Percentiles rank a stretch among this genome's conserved stretches.
These are phyloP conservation scores for Cyanocitta stelleri DNA, from an alignment of 2,113 vertebrate species.

Conservation along the genomic window DNA sequence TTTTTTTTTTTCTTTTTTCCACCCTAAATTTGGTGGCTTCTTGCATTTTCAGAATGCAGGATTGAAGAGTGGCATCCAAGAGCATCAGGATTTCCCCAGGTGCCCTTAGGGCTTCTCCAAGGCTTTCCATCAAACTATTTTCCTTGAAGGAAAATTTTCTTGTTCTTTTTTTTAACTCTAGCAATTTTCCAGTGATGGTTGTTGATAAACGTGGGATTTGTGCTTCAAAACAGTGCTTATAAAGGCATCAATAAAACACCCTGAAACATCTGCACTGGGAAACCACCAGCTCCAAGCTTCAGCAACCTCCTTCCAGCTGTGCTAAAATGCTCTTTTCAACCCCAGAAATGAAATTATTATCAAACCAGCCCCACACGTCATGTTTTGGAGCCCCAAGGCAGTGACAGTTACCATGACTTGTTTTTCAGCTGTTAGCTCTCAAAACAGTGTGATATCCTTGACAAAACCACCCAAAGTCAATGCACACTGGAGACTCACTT, in stretches of 20 bases:
- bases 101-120: not conserved
- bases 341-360: not conserved
- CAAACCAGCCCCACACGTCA: accelerated
- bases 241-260: not conserved
- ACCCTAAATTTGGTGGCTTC: not conserved
- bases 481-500: not conserved
- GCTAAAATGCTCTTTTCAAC: not conserved
- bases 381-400: not conserved
- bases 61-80: not conserved
- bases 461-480: not conserved
- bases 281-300: not conserved
- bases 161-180: not conserved
- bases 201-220: not conserved
- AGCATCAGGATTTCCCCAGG: accelerated
- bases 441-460: not conserved
- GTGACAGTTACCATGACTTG: not conserved
- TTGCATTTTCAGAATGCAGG: not conserved
- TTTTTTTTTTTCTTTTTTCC: not conserved
- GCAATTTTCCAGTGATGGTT: accelerated
- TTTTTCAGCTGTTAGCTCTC: not conserved
- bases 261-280: not conserved
- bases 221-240: not conserved
- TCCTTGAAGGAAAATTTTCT: not conserved
- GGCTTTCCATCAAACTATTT: not conserved
- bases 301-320: not conserved